A percentile compares a stretch with the other conserved stretches of the same genome.
phyloP scores from a whole-genome alignment of 2,113 vertebrate genomes.

The Eurypyga helias region DNA sequence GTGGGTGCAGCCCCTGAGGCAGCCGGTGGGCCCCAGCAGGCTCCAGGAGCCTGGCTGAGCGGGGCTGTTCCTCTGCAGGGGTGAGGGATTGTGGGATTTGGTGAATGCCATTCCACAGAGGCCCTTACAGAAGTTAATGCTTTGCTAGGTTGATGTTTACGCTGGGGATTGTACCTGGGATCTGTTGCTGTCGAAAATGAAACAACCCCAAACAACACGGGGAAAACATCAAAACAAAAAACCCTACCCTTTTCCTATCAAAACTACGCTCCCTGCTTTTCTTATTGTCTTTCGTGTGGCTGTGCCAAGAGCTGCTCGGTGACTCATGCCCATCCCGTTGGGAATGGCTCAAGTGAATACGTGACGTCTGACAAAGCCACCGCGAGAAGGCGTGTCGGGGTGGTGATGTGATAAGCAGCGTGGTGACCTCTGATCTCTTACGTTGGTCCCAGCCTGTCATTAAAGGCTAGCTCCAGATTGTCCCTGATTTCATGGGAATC shows the following conservation, averaged over 20 bases:
- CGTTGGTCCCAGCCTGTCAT: background rate
- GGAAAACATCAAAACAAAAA: background rate
- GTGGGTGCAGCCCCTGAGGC: background rate
- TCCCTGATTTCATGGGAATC: background rate
- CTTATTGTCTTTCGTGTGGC: background rate
- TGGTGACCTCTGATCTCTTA: background rate
- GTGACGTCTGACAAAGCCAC: background rate
- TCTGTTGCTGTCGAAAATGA: background rate
- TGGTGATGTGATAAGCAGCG: fast-evolving
- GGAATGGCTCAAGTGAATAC: background rate
- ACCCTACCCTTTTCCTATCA: background rate
- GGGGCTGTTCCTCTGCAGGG: background rate
- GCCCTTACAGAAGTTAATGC: background rate
- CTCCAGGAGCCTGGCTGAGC: background rate
- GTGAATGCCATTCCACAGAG: background rate
- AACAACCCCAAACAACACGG: background rate
- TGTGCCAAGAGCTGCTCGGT: background rate
- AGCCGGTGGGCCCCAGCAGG: fast-evolving
- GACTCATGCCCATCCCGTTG: background rate
- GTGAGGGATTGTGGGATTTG: background rate
- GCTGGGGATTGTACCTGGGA: background rate
- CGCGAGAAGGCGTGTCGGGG: fast-evolving
- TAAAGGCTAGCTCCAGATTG: background rate
- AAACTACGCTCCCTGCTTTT: background rate
- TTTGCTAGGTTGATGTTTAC: background rate